Percentiles rank a stretch among this genome's conserved stretches.
These are phyloP conservation scores for Pinna nobilis DNA, from an alignment of 1,140 invertebrate genomes.

Conservation along the genomic window DNA sequence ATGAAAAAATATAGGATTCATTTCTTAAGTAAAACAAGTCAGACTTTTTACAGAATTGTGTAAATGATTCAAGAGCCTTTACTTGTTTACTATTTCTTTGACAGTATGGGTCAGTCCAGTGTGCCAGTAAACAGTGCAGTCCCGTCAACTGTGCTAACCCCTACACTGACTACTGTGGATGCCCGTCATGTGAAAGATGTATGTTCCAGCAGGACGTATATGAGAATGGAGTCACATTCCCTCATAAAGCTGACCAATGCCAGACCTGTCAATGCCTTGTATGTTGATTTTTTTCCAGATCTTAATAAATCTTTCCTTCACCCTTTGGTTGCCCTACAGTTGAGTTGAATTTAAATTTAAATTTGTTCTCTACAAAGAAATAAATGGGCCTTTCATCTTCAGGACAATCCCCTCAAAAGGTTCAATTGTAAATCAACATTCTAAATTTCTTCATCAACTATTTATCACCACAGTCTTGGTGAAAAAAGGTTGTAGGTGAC, in stretches of 20 bases:
- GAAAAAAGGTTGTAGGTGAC: too few species aligned
- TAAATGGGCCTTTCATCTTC: not conserved
- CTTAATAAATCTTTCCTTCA: not conserved
- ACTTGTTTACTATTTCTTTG: not conserved
- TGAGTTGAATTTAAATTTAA: conserved; percentile 28
- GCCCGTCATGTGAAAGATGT: conserved; percentile 53
- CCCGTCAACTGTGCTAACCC: conserved; percentile 58
- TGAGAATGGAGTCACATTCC: conserved; percentile 45
- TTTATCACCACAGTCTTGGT: not conserved
- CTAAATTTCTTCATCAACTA: not conserved
- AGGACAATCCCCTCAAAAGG: not conserved
- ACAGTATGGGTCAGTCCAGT: conserved; percentile 55
- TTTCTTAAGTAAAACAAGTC: not conserved
- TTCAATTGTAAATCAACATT: not conserved
- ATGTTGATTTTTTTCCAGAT: conserved; percentile 18
- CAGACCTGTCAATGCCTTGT: conserved; percentile 59
- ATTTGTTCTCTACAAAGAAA: conserved; percentile 7
- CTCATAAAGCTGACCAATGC: conserved; percentile 44
- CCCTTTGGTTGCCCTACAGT: conserved; percentile 18
- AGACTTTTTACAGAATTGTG: not conserved
- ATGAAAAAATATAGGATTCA: too few species aligned
- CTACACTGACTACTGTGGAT: conserved; percentile 53
- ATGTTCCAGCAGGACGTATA: conserved; percentile 37
- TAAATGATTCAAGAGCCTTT: too few species aligned
- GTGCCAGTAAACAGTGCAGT: conserved; percentile 48